Evolutionary conservation across 23 tunicate species (phyloP).

Genomic region (Corella eumyota): DNA sequence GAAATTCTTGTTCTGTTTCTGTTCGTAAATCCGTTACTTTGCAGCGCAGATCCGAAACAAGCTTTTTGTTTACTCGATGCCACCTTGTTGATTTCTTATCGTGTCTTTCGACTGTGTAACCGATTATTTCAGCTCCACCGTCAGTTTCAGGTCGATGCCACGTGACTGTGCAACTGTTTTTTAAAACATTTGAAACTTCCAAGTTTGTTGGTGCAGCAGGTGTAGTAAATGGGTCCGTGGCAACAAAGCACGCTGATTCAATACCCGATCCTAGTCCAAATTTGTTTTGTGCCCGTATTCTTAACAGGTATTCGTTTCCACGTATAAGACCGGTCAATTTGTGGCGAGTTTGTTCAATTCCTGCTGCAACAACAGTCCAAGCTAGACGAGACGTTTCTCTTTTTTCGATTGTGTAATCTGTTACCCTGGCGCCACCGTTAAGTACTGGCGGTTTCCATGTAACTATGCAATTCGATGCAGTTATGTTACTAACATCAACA

Average conservation of each 20-base stretch:
- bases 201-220: slow-evolving; percentile 70
- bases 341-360: slow-evolving; percentile 24
- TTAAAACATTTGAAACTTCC: slow-evolving; percentile 43
- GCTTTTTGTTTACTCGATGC: slow-evolving; percentile 28
- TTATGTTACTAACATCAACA: slow-evolving; percentile 31
- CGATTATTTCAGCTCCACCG: slow-evolving; percentile 74
- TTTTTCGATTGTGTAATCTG: slow-evolving; percentile 67
- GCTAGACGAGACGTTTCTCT: slow-evolving; percentile 73
- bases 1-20: slow-evolving; percentile 53
- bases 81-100: slow-evolving; percentile 66
- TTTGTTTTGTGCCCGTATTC: slow-evolving; percentile 69
- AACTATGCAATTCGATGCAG: slow-evolving; percentile 45
- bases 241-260: slow-evolving; percentile 47
- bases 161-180: slow-evolving; percentile 35
- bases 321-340: slow-evolving; percentile 38
- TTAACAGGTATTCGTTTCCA: slow-evolving; percentile 75
- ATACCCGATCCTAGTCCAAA: slow-evolving; percentile 54
- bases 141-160: slow-evolving; percentile 69
- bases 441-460: slow-evolving; percentile 62
- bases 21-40: slow-evolving; percentile 44
- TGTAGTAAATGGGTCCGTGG: slow-evolving; percentile 61
- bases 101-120: slow-evolving; percentile 62
- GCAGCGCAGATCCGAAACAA: slow-evolving; percentile 27
- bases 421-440: slow-evolving; percentile 52
- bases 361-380: slow-evolving; percentile 62